A percentile compares a stretch with the other conserved stretches of the same genome.
Conservation (phyloP, 2,113 vertebrate species). For the Odontesthes bonariensis region DNA sequence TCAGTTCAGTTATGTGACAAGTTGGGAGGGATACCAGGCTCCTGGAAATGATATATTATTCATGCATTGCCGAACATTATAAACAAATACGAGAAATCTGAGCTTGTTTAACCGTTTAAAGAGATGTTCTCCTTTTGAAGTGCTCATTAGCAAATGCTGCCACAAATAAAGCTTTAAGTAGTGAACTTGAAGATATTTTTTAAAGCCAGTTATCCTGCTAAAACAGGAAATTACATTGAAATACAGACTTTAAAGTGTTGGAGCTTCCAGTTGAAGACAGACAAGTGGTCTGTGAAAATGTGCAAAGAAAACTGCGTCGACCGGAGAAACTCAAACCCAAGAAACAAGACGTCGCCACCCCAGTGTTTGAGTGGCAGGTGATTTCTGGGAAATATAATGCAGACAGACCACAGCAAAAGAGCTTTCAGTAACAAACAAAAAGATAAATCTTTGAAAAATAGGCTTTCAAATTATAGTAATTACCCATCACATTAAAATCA, state of each 20-base stretch:
- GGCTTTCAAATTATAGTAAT: conserved; percentile 43
- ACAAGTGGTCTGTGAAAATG: background rate
- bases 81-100: no score
- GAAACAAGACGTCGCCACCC: conserved; percentile 23
- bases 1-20: no score
- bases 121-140: background rate
- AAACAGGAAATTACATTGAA: background rate
- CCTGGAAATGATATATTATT: no score
- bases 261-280: background rate
- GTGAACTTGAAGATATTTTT: background rate
- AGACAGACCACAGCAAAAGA: conserved; percentile 39
- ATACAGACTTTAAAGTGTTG: background rate
- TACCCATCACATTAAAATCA: conserved; percentile 48
- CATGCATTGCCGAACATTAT: no score
- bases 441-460: conserved; percentile 31
- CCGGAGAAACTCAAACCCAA: background rate
- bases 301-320: conserved; percentile 4
- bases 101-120: no score
- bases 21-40: no score
- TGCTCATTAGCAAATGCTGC: background rate
- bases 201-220: background rate
- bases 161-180: background rate
- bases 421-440: conserved; percentile 24
- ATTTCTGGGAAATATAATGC: conserved; percentile 35
- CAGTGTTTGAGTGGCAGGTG: conserved; percentile 27